phyloP scores from a whole-genome alignment of 2,888 invertebrate species.

The Eilema caniola region DNA sequence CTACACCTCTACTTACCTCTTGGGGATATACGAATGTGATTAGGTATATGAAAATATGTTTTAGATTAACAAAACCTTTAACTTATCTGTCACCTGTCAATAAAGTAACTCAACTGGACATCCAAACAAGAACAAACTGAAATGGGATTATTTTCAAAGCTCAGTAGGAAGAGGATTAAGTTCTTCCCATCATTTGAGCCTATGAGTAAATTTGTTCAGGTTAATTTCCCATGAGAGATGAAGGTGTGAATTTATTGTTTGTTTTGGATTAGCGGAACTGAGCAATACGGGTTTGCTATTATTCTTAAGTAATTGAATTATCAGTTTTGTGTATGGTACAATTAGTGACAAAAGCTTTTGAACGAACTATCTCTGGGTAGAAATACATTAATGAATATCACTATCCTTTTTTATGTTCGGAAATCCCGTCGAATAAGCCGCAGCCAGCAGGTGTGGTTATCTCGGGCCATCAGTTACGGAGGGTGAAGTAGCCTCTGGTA shows the following conservation, averaged over 20 bases:
- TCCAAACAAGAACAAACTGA: constrained; percentile 25
- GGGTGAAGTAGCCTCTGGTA: no score
- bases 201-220: constrained; percentile 52
- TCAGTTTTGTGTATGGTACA: constrained; percentile 1
- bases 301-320: constrained; percentile 11
- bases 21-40: background rate
- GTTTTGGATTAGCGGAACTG: constrained; percentile 44
- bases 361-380: no score
- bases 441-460: no score
- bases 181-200: constrained; percentile 53
- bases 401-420: no score
- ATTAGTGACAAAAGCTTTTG: background rate
- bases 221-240: constrained; percentile 68
- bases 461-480: no score
- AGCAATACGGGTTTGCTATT: constrained; percentile 20
- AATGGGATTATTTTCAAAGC: constrained; percentile 53
- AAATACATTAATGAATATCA: no score
- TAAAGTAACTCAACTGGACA: constrained; percentile 33
- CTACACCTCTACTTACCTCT: background rate
- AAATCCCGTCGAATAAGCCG: no score
- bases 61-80: constrained; percentile 40
- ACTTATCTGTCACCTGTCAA: constrained; percentile 45
- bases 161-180: constrained; percentile 68
- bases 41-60: constrained; percentile 5
- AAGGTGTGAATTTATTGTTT: constrained; percentile 54